Evolutionary conservation across 1,140 invertebrate species (phyloP), one percentile per base, ranked within the genome.

Genomic region (Philaenus spumarius): DNA sequence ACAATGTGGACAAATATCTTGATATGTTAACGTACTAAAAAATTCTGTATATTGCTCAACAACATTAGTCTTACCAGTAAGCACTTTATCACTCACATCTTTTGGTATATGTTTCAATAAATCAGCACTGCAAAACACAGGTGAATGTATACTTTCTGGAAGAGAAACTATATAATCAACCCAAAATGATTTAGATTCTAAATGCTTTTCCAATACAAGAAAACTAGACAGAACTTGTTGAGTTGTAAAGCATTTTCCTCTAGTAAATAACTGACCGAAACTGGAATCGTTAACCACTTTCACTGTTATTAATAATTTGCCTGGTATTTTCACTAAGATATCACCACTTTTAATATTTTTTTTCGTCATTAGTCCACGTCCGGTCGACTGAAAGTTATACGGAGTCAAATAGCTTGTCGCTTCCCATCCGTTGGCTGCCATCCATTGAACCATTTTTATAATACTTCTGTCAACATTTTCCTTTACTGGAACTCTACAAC

Each of bases 291-390:
- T 59, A 3, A 66, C 68, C 14, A 61, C 65, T 51, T 66, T 52
- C 6, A 67, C 62, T 4, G 77, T 76, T 4, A 79, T 73, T 0
- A 79, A 64, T 15, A 75, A 56, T 40, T 65, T 54, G 54, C 68
- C 51, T 2, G 77, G 76, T 34, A 79, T 69, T 30, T 67, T 69
- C n/a, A 76, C 63, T 17, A 79, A 63, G 17, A 68, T 57, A 51
- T 75, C 69, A 12, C 72, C 73, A 45, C 62, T 23, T 6, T 43
- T 26, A 9, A 79, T 66, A n/a, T 42, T 24, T 48, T 64, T 62
- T 55, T 66, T 67, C 15, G 75, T 67, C 68, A 73, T 71, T 14
- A 79, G 56, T 15, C 77, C 77, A 59, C 77, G 64, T n/a, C 77
- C 77, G 47, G 73, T 75, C 3, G 65, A 66, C 64, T 61, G 19